Evolutionary conservation across 1,140 invertebrate species (phyloP).

Genomic region (Drosophila lacertosa): DNA sequence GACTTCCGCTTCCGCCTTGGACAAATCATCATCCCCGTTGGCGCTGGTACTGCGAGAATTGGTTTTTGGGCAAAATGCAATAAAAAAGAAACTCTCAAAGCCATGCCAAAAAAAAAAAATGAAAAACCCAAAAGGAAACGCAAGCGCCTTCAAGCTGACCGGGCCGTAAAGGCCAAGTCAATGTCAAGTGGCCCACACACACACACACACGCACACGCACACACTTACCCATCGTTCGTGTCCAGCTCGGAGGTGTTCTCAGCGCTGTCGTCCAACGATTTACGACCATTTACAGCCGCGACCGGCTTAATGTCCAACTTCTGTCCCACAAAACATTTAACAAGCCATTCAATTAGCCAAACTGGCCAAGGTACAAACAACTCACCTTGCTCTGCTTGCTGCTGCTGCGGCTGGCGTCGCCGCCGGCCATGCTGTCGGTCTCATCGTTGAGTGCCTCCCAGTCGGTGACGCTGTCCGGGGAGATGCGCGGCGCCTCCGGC

Average conservation of each 20-base stretch:
- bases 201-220: too few species aligned
- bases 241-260: slow-evolving; percentile 80
- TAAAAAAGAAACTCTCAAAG: slow-evolving; percentile 71
- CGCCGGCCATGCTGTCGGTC: slow-evolving; percentile 44
- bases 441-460: slow-evolving; percentile 86
- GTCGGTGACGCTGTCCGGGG: slow-evolving; percentile 88
- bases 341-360: slow-evolving; percentile 31
- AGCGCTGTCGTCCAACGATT: slow-evolving; percentile 73
- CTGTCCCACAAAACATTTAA: slow-evolving; percentile 29
- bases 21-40: slow-evolving; percentile 70
- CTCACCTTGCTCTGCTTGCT: slow-evolving; percentile 55
- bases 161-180: slow-evolving; percentile 34
- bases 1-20: slow-evolving; percentile 56
- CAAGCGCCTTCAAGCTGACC: slow-evolving; percentile 21
- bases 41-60: slow-evolving; percentile 61
- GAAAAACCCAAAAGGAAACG: slow-evolving; percentile 30
- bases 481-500: slow-evolving; percentile 91
- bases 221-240: slow-evolving; percentile 80
- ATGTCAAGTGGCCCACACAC: slow-evolving; percentile 19
- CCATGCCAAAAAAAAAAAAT: slow-evolving; percentile 51
- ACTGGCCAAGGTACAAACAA: not conserved
- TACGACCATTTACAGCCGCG: slow-evolving; percentile 58
- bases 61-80: slow-evolving; percentile 72
- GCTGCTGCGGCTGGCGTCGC: slow-evolving; percentile 42
- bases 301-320: slow-evolving; percentile 62